Evolutionary conservation across 1,140 invertebrate species (phyloP).

Genomic region (Apis mellifera): DNA sequence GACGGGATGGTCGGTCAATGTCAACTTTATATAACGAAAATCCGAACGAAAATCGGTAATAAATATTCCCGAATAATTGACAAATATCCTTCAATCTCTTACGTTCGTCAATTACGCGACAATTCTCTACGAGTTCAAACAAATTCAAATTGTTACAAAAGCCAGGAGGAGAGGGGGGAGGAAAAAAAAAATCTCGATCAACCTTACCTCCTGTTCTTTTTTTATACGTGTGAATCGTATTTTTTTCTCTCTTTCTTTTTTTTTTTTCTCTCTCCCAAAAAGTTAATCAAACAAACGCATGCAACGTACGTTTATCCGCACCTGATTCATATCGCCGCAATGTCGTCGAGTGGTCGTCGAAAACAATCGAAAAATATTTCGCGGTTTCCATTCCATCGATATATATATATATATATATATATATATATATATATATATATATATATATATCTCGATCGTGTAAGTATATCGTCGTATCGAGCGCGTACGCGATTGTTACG

Average conservation of each 20-base stretch:
- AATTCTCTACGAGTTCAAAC: neutral
- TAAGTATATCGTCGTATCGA: neutral
- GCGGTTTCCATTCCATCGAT: neutral
- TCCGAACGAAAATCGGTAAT: neutral
- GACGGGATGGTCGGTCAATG: conserved; percentile 3
- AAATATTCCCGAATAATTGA: neutral
- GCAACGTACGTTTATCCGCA: neutral
- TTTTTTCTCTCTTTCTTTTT: too few relatives aligned
- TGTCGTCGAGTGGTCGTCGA: neutral
- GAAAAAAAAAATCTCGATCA: too few relatives aligned
- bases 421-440: too few relatives aligned
- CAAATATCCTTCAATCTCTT: neutral
- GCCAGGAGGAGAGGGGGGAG: too few relatives aligned
- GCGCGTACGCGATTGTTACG: neutral
- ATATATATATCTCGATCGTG: too few relatives aligned
- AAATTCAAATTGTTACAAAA: neutral
- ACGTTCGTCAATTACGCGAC: neutral
- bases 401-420: neutral
- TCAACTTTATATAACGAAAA: conserved; percentile 20
- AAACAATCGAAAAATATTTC: neutral
- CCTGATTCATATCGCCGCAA: too few relatives aligned
- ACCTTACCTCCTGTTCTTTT: too few relatives aligned
- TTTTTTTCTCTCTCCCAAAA: too few relatives aligned
- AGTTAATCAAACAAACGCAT: conserved; percentile 15
- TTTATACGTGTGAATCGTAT: too few relatives aligned